Base-by-base conservation (phyloP, 2,113 vertebrate species). In the Antechinus stuartii region DNA sequence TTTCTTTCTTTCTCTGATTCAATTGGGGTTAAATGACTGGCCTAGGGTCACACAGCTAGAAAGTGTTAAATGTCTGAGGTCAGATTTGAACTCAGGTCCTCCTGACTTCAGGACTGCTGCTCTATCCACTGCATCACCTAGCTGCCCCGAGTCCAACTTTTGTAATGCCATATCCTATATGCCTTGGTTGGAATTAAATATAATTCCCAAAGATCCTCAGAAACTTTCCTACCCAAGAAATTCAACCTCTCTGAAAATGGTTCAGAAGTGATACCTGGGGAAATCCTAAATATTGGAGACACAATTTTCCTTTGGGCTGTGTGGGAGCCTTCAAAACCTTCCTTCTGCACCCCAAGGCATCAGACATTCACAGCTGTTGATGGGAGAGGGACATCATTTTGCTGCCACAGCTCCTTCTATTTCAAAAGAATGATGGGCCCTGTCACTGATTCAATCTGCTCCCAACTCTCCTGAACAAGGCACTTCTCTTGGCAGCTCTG, bases 381-480 rank as follows among this genome's bases (percentile, higher is more conserved):
- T 54, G 35, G 89, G 50, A 91, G 92, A 68, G 93, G 56, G 91
- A 49, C 23, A 90, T 57, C 92, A 42, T 53, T 89, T 26, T 68
- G 30, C n/a, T 35, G 92, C 35, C 90, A 49, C 14, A 52, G 50
- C 54, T 10, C 91, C 46, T 54, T 97, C 90, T 94, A 4, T 61
- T 92, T 96, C 91, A 89, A 54, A 96, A 96, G 96, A 95, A 94
- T 93, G 84, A 96, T 68, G 89, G 89, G 52, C 93, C 55, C 76
- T 94, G 26, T 96, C 90, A 93, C 0, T 2, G 61, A 90, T 93
- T 92, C 93, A 91, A 25, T 91, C 90, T 94, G 95, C 52, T 97
- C 53, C 56, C 92, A 92, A 26, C 68, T 61, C 90, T 96, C 91
- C 89, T 56, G 56, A 92, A 96, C n/a, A 93, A 91, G 10, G 47